Base-by-base conservation (phyloP, 2,888 invertebrate species). In the Priocnemis perturbator region DNA sequence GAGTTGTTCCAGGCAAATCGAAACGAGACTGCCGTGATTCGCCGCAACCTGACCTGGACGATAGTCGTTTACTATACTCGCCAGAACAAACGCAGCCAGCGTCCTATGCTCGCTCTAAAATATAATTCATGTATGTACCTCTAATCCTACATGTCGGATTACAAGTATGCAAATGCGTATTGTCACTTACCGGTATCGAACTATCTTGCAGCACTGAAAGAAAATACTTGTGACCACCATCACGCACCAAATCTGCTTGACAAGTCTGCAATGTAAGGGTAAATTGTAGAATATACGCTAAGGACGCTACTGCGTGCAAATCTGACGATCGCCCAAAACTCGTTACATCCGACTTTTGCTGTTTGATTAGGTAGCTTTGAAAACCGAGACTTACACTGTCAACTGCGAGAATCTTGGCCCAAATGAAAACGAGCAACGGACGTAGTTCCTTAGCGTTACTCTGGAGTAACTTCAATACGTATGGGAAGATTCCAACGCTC, bases 401-500 rank as follows among this genome's bases (percentile, higher is more conserved):
- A 4, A 98, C 97, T 37, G 98, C 98, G 67, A 99, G 91, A 83
- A 99, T 98, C 91, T 98, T 98, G 19, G 99, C 98, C 99, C 99
- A 99, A 81, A 99, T 98, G 89, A 98, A 98, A 55, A 99, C 98
- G 81, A 99, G 92, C 70, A 98, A 92, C 7, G 98, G 96, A 67
- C 98, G 92, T 79, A 99, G 91, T 89, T 99, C 99, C 81, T 94
- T 93, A 2, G 98, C 98, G 74, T 96, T 95, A 82, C 98, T 98
- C 90, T 99, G 99, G 82, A 99, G 91, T 81, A 99, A 90, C 90
- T 98, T 98, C 64, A 99, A 92, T 83, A 99, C 98, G 90, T 99
- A 99, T 0, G 99, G 99, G 90, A 99, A 99, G 87, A 99, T 99
- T 80, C 99, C 99, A 56, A 99, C 99, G 64, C 96, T 96, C 23